Evolutionary conservation across 2,797 vertebrate species (phyloP), one percentile per base, ranked within the genome.

Genomic region (Etheostoma nigrum): DNA sequence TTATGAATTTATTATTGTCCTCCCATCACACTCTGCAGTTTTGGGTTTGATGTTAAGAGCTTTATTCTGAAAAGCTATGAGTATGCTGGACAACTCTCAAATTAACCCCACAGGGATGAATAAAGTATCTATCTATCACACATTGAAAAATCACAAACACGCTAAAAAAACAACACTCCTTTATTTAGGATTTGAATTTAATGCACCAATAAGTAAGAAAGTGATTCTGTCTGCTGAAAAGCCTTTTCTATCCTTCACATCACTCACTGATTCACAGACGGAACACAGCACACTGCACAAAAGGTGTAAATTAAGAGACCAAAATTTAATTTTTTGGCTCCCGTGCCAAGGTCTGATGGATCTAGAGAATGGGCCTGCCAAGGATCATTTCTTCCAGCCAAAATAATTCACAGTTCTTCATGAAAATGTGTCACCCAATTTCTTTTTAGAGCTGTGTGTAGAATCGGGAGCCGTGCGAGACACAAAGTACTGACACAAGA

Each of bases 371-470:
- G 25, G 53, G 58, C 12, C 73, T 87, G 86, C 84, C 87, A 87
- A 81, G 74, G 80, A 86, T 82, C n/a, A 67, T 84, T 78, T 86
- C 69, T 69, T 69, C 55, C 61, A 58, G 81, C 83, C 78, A 81
- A 85, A 91, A 88, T 78, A 71, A 73, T 64, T 86, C 60, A 62
- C 61, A 13, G 18, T 59, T 55, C 23, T 60, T 61, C 47, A 70
- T 40, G 47, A 68, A 84, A 90, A 86, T 63, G 68, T 87, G 86
- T 86, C 87, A 76, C 63, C 79, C 21, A 44, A 9, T 83, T 86
- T 79, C 55, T 61, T 73, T 79, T 78, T 23, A 78, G 52, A 3
- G 1, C 52, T 6, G 53, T 30, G 67, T 51, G 27, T 8, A 48
- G 33, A 72, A 71, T 45, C 42, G 0, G 19, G 47, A 68, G 18